Conservation (phyloP, 64 coral and sea anemone genomes). For the Astreopora myriophthalma region DNA sequence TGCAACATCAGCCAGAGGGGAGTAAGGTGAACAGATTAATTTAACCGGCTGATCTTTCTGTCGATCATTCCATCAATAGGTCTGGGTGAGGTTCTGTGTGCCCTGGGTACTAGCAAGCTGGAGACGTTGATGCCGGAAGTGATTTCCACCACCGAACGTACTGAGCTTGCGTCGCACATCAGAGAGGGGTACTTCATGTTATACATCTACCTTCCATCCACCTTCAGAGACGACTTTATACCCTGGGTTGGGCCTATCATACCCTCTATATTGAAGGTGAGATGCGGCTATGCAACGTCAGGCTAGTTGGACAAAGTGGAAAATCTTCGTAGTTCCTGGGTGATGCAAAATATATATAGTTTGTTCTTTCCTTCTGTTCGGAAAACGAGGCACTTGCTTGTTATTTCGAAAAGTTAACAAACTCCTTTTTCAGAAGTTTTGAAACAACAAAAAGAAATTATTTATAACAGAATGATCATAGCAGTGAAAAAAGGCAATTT, state of each 20-base stretch:
- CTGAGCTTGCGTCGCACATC: constrained; percentile 86
- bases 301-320: no score
- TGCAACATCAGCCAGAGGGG: not conserved
- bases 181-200: constrained; percentile 96
- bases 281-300: no score
- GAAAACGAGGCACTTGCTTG: no score
- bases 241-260: constrained; percentile 89
- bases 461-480: no score
- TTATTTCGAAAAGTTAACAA: no score
- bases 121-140: constrained; percentile 97
- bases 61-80: constrained; percentile 31
- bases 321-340: no score
- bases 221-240: constrained; percentile 85
- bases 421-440: no score
- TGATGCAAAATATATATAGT: no score
- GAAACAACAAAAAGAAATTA: no score
- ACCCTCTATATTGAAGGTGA: constrained; percentile 92
- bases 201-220: constrained; percentile 92
- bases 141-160: constrained; percentile 83
- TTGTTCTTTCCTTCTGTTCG: no score
- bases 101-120: constrained; percentile 77
- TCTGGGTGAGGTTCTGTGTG: constrained; percentile 94
- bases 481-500: no score
- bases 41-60: not conserved
- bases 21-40: not conserved